phyloP scores from a whole-genome alignment of 2,113 vertebrate species.

The Saguinus midas region DNA sequence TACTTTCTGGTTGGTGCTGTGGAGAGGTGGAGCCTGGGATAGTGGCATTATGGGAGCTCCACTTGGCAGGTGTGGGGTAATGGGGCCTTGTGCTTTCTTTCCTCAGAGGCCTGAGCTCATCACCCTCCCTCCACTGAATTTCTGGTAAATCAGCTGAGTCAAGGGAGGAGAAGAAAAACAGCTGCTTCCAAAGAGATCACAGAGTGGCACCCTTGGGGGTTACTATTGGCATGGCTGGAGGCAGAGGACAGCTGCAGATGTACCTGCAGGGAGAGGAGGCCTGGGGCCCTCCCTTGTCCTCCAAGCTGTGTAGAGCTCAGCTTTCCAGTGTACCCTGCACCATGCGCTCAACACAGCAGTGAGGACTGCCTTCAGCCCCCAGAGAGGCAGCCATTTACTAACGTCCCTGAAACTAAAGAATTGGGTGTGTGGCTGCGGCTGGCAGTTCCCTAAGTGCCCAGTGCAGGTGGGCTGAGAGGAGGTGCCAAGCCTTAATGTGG shows the following conservation, averaged over 20 bases:
- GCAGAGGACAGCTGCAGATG: no score
- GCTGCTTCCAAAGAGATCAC: neutral
- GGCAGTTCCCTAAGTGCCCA: neutral
- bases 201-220: neutral
- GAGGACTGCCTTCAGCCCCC: no score
- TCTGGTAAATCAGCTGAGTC: neutral
- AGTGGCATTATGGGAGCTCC: no score
- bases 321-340: neutral
- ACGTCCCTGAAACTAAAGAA: fast-evolving
- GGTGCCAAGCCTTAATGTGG: neutral
- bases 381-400: neutral
- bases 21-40: no score
- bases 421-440: neutral
- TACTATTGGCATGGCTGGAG: neutral
- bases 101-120: fast-evolving
- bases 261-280: neutral
- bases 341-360: neutral
- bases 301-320: neutral
- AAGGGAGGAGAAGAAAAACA: neutral
- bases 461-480: neutral
- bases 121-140: neutral
- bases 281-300: neutral
- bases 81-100: neutral
- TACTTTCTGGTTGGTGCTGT: neutral
- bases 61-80: neutral